Evolutionary conservation across 1,140 invertebrate species (phyloP).

Genomic region (Caenorhabditis latens): DNA sequence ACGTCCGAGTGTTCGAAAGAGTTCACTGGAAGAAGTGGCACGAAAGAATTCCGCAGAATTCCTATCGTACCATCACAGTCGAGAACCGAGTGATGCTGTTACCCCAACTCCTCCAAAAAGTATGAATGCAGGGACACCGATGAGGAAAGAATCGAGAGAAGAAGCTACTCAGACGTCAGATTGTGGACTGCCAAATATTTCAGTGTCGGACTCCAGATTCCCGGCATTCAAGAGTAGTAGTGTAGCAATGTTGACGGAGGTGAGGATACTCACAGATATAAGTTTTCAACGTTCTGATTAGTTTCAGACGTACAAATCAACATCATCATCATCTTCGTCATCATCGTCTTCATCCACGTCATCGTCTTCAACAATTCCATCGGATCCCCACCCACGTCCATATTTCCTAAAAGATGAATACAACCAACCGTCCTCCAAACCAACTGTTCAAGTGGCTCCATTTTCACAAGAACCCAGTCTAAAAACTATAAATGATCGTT

Average conservation of each 20-base stretch:
- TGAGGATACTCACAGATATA: background rate
- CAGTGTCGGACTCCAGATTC: constrained; percentile 37
- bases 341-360: constrained; percentile 1
- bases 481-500: constrained; percentile 46
- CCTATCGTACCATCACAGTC: constrained; percentile 1
- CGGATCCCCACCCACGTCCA: constrained; percentile 18
- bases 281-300: background rate
- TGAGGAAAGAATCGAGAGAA: constrained; percentile 54
- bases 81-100: constrained; percentile 30
- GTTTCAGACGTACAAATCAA: background rate
- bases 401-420: constrained; percentile 29
- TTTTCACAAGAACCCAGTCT: constrained; percentile 40
- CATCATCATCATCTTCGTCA: background rate
- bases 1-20: background rate
- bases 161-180: constrained; percentile 57
- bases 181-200: constrained; percentile 22
- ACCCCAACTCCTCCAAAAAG: constrained; percentile 2
- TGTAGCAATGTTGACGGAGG: constrained; percentile 41
- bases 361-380: constrained; percentile 19
- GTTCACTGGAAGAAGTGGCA: constrained; percentile 13
- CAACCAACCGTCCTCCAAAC: background rate
- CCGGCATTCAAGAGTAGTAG: constrained; percentile 59
- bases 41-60: constrained; percentile 44
- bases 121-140: background rate
- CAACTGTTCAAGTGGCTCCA: constrained; percentile 53